phyloP scores from a whole-genome alignment of 2,113 vertebrate genomes.

The Calyptommatus sinebrachiatus region DNA sequence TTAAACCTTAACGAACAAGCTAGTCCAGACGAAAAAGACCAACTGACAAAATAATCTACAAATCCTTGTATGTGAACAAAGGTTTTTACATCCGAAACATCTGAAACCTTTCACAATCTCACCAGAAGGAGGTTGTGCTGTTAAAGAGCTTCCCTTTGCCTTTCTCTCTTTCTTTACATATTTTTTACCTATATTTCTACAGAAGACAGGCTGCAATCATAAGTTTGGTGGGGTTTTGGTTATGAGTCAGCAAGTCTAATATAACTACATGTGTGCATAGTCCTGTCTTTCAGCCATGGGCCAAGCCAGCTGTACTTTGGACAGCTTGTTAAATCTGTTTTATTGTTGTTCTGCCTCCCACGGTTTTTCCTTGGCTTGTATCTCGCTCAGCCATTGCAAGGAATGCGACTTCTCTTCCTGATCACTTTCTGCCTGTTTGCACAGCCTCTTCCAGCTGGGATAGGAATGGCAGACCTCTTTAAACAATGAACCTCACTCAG shows the following conservation, averaged over 20 bases:
- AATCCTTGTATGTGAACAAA: not conserved
- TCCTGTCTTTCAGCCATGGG: constrained; percentile 11
- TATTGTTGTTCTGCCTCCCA: not conserved
- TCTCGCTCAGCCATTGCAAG: constrained; percentile 8
- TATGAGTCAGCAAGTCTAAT: not conserved
- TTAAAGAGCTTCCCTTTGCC: not conserved
- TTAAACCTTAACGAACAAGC: no score
- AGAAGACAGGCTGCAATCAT: not conserved
- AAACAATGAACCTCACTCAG: constrained; percentile 31
- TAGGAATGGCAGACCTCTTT: constrained; percentile 27
- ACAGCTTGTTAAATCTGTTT: constrained; percentile 8
- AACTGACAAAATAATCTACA: no score
- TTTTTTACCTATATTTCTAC: constrained; percentile 7
- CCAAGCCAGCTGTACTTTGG: constrained; percentile 21
- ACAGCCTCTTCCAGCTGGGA: constrained; percentile 34
- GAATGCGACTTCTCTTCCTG: constrained; percentile 31
- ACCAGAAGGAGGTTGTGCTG: not conserved
- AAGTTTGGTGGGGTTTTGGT: not conserved
- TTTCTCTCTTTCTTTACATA: not conserved
- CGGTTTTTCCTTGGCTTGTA: constrained; percentile 9
- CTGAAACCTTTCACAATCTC: not conserved
- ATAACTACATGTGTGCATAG: not conserved
- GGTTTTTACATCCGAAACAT: not conserved
- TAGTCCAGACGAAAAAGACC: no score
- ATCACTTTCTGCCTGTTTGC: constrained; percentile 15